phyloP scores from a whole-genome alignment of 1,140 invertebrate species.

The Aleiodes sp. region DNA sequence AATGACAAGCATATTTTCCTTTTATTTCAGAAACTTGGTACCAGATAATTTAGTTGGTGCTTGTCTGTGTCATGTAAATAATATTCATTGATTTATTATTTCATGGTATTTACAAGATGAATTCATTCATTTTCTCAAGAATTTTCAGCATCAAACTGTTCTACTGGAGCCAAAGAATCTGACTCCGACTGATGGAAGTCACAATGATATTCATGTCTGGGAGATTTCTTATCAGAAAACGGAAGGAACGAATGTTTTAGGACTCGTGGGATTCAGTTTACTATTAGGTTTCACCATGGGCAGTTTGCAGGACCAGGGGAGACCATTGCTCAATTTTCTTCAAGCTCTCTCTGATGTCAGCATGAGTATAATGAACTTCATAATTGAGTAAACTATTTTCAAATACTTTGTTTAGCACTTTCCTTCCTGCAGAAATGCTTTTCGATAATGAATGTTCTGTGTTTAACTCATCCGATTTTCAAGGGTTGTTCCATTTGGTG shows the following conservation, averaged over 20 bases:
- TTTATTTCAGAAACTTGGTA: slow-evolving; percentile 69
- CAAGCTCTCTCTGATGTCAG: slow-evolving; percentile 64
- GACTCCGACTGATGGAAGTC: slow-evolving; percentile 25
- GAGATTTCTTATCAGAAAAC: slow-evolving; percentile 55
- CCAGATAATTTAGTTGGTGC: slow-evolving; percentile 75
- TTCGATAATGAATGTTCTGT: slow-evolving; percentile 21
- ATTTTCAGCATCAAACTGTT: slow-evolving; percentile 57
- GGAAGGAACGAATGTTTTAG: slow-evolving; percentile 69
- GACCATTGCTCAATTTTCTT: slow-evolving; percentile 67
- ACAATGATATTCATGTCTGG: slow-evolving; percentile 59
- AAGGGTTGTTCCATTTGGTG: slow-evolving; percentile 78
- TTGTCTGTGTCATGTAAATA: slow-evolving; percentile 65
- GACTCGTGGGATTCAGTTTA: slow-evolving; percentile 69
- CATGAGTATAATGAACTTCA: slow-evolving; percentile 69
- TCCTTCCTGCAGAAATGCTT: slow-evolving; percentile 31
- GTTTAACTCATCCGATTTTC: slow-evolving; percentile 6
- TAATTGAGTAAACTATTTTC: slow-evolving; percentile 49
- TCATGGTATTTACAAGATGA: background rate
- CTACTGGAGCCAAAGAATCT: slow-evolving; percentile 42
- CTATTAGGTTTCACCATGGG: slow-evolving; percentile 67
- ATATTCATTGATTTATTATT: background rate
- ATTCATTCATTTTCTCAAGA: background rate
- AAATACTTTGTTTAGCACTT: background rate
- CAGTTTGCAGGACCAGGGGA: slow-evolving; percentile 62
- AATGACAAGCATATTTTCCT: background rate